These are phyloP conservation scores for Stomorhina lunata DNA, from an alignment of 2,888 invertebrate genomes.

Conservation along the genomic window DNA sequence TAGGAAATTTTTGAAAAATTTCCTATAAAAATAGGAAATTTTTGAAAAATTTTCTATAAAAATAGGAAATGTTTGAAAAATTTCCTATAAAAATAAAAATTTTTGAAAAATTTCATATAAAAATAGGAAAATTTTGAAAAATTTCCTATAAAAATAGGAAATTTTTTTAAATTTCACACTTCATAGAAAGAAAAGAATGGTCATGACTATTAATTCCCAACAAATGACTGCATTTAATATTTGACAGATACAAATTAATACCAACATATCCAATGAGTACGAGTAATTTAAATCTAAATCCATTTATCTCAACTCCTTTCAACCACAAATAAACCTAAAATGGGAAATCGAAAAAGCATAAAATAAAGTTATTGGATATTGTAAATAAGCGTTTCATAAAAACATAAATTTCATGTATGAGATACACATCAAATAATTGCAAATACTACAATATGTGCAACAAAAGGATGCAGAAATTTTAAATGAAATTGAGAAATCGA, in stretches of 20 bases:
- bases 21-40: too few relatives aligned
- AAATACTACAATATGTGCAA: constrained; percentile 61
- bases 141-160: too few relatives aligned
- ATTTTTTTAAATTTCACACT: too few relatives aligned
- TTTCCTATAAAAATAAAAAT: too few relatives aligned
- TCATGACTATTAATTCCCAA: background rate
- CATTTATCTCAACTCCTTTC: constrained; percentile 9
- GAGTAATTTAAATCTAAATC: background rate
- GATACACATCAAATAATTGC: constrained; percentile 66
- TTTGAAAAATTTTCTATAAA: too few relatives aligned
- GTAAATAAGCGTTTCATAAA: constrained; percentile 63
- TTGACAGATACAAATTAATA: background rate
- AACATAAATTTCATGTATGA: constrained; percentile 58
- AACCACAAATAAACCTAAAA: constrained; percentile 5
- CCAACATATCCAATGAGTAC: background rate
- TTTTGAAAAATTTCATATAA: too few relatives aligned
- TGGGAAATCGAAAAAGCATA: constrained; percentile 40
- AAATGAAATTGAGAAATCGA: constrained; percentile 41
- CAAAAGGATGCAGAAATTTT: constrained; percentile 56
- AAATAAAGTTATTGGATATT: constrained; percentile 58
- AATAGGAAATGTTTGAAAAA: too few relatives aligned
- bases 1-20: too few relatives aligned
- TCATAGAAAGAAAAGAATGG: too few relatives aligned
- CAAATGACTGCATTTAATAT: background rate
- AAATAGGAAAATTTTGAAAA: too few relatives aligned